Conservation (phyloP, 2,113 vertebrate genomes). For the Xenopus borealis region DNA sequence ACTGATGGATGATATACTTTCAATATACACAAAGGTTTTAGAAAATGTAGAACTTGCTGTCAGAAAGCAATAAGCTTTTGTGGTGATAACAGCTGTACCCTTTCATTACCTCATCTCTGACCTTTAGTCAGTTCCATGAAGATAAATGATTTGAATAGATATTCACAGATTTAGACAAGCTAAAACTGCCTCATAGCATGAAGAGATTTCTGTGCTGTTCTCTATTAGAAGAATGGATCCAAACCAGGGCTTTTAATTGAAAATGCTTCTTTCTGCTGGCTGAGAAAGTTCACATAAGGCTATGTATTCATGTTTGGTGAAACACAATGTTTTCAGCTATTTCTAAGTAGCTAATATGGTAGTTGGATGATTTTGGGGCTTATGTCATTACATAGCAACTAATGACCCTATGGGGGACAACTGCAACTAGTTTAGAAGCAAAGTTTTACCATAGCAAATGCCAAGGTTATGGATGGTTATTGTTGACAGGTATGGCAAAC, state of each 20-base stretch:
- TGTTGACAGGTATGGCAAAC: too few species aligned
- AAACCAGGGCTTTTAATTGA: constrained; percentile 14
- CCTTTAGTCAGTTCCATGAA: constrained; percentile 23
- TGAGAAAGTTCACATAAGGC: constrained; percentile 1
- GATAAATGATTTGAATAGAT: constrained; percentile 25
- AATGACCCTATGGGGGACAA: too few species aligned
- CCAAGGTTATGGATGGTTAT: too few species aligned
- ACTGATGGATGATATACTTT: too few species aligned
- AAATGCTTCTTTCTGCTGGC: constrained; percentile 1
- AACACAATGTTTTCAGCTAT: constrained; percentile 14
- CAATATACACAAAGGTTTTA: too few species aligned
- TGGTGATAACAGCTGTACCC: constrained; percentile 22
- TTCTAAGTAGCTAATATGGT: too few species aligned
- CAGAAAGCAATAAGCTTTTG: constrained; percentile 6
- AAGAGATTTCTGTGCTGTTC: constrained; percentile 20
- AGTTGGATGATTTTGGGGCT: too few species aligned
- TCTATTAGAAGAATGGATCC: constrained; percentile 21
- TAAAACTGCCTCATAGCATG: constrained; percentile 21
- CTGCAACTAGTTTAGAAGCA: too few species aligned
- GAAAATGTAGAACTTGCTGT: not conserved
- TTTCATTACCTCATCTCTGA: constrained; percentile 26
- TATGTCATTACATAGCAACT: too few species aligned
- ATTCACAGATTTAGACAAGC: constrained; percentile 3
- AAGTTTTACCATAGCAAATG: too few species aligned
- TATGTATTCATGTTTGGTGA: constrained; percentile 21